phyloP scores from a whole-genome alignment of 2,888 invertebrate genomes.

The Platycheirus albimanus region DNA sequence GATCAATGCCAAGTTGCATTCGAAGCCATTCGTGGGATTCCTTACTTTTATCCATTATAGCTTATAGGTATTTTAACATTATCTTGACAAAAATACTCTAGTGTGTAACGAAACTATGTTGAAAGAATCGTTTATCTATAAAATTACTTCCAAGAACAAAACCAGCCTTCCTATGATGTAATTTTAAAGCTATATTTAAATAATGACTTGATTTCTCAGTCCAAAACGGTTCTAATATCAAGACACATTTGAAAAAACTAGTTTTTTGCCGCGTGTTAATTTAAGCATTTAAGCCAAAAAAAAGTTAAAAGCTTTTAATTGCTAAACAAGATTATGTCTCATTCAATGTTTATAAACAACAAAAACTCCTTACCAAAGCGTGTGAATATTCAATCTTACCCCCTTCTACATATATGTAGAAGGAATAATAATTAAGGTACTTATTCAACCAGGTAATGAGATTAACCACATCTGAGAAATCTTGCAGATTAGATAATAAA shows the following conservation, averaged over 20 bases:
- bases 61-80: too few species aligned
- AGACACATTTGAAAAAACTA: background rate
- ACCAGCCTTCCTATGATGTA: too few species aligned
- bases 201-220: slow-evolving; percentile 1
- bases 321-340: slow-evolving; percentile 11
- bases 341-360: background rate
- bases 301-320: slow-evolving; percentile 19
- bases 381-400: background rate
- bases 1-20: too few species aligned
- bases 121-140: too few species aligned
- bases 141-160: too few species aligned
- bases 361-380: background rate
- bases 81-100: too few species aligned
- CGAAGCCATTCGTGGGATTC: too few species aligned
- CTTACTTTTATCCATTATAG: too few species aligned
- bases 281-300: slow-evolving; percentile 5
- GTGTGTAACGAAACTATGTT: too few species aligned
- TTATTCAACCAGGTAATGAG: background rate
- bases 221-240: background rate
- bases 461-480: background rate
- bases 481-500: background rate
- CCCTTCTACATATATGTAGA: background rate
- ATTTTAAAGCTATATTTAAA: background rate
- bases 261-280: background rate
- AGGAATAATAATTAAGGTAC: background rate